Base-by-base conservation (phyloP, 2,797 vertebrate genomes). In the Parotocinclus haroldoi region DNA sequence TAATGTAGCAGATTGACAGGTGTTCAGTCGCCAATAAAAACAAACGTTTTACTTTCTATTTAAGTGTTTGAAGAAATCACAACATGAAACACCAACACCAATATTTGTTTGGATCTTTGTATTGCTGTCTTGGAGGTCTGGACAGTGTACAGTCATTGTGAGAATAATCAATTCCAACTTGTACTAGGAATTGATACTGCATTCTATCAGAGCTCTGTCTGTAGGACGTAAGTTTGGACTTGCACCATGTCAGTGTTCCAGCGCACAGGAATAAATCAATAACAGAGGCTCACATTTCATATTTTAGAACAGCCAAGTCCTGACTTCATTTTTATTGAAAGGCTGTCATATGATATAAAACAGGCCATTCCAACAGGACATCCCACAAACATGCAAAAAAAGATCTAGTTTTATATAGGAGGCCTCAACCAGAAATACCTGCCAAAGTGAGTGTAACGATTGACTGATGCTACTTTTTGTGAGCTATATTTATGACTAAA, bases 271-370 rank as follows among this genome's bases (percentile, higher is more conserved):
- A 63, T 52, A 63, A 63, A 53, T 40, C 49, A 53, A 53, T 37
- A 62, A 40, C 3, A 44, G 18, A 27, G 50, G 40, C 11, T 40
- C 38, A 40, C 27, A 53, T 11, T 36, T 52, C 38, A 54, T 53
- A 39, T 63, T 63, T 44, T 38, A 36, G 9, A 7, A 42, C 44
- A 18, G 50, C 39, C 50, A 63, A 16, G 39, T 9, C 53, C 53
- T 63, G 51, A 63, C 50, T 39, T 63, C 50, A 63, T 63, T 63
- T 39, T 39, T 3, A 63, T 10, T 53, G 38, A 52, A 63, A 42
- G n/a, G 49, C 36, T 52, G 38, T 53, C 50, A 53, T 5, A 10
- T 53, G 51, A 63, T 63, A 10, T 17, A 54, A 54, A 54, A 13
- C 62, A 63, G 50, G 51, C 18, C 17, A 36, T 50, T 39, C 3